Conservation (phyloP, 2,113 vertebrate species). For the Xiphias gladius region DNA sequence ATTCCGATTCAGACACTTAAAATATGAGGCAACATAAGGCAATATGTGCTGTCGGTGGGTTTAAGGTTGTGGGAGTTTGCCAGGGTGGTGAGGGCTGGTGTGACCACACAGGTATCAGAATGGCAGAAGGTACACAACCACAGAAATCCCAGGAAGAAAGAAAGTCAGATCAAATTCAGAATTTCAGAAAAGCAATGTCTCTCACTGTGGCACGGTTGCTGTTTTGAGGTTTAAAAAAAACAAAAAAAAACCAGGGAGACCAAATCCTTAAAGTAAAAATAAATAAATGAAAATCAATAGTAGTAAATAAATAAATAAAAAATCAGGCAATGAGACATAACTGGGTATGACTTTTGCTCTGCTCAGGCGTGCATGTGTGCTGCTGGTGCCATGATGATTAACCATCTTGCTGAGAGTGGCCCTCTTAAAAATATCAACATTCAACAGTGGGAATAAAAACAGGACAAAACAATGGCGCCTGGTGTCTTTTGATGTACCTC, state of each 20-base stretch:
- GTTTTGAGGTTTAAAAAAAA: conserved; percentile 75
- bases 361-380: conserved; percentile 91
- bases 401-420: conserved; percentile 89
- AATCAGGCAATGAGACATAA: conserved; percentile 98
- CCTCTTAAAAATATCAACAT: conserved; percentile 84
- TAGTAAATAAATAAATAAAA: conserved; percentile 99
- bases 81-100: conserved; percentile 32
- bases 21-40: conserved; percentile 93
- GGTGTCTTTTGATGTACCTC: conserved; percentile 58
- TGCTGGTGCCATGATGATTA: conserved; percentile 92
- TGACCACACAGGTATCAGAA: conserved; percentile 66
- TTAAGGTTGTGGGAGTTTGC: conserved; percentile 61
- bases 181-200: conserved; percentile 89
- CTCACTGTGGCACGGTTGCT: conserved; percentile 89
- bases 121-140: conserved; percentile 49
- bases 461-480: conserved; percentile 60
- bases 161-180: conserved; percentile 84
- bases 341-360: conserved; percentile 93
- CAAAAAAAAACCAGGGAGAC: conserved; percentile 4
- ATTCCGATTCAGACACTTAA: conserved; percentile 95
- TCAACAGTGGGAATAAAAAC: conserved; percentile 73
- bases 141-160: conserved; percentile 53
- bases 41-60: conserved; percentile 79
- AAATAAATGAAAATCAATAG: conserved; percentile 94
- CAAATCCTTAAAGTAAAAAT: conserved; percentile 87